These are phyloP conservation scores for Dysidea cf. avara DNA, from an alignment of 37 sponge, comb jelly and placozoan species.

Conservation along the genomic window DNA sequence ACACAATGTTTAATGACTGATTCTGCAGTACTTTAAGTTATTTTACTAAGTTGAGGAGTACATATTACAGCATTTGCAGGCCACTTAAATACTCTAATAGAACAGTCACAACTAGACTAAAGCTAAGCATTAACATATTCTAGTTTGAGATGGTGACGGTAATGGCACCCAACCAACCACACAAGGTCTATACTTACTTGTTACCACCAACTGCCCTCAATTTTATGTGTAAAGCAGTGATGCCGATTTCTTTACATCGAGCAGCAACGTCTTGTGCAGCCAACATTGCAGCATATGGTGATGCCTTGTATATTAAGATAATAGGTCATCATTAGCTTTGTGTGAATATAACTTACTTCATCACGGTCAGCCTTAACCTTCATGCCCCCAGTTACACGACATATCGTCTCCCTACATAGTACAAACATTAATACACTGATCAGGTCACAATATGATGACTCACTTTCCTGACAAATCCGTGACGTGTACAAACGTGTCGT, in stretches of 20 bases:
- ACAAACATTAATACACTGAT: not conserved
- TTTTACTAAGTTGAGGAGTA: too few relatives aligned
- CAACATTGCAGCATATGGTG: constrained; percentile 99
- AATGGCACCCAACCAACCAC: too few relatives aligned
- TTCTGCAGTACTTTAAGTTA: too few relatives aligned
- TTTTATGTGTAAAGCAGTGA: constrained; percentile 98
- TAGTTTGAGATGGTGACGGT: too few relatives aligned
- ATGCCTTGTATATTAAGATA: constrained; percentile 49
- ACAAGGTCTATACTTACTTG: constrained; percentile 75
- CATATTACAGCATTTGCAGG: too few relatives aligned
- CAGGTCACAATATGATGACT: not conserved
- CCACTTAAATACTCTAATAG: too few relatives aligned
- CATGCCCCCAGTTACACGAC: constrained; percentile 99
- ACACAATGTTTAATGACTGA: too few relatives aligned
- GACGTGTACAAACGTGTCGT: constrained; percentile 99
- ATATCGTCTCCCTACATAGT: constrained; percentile 84
- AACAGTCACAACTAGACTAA: too few relatives aligned
- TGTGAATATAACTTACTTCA: constrained; percentile 53
- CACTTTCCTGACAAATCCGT: constrained; percentile 97
- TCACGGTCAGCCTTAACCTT: constrained; percentile 99
- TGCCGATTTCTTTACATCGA: constrained; percentile 91
- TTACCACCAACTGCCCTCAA: constrained; percentile 97
- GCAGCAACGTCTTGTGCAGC: constrained; percentile 99
- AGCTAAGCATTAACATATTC: too few relatives aligned
- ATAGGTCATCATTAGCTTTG: not conserved